A percentile compares a stretch with the other conserved stretches of the same genome.
These are phyloP conservation scores for Cherax quadricarinatus DNA, from an alignment of 1,140 invertebrate genomes.

Conservation along the genomic window DNA sequence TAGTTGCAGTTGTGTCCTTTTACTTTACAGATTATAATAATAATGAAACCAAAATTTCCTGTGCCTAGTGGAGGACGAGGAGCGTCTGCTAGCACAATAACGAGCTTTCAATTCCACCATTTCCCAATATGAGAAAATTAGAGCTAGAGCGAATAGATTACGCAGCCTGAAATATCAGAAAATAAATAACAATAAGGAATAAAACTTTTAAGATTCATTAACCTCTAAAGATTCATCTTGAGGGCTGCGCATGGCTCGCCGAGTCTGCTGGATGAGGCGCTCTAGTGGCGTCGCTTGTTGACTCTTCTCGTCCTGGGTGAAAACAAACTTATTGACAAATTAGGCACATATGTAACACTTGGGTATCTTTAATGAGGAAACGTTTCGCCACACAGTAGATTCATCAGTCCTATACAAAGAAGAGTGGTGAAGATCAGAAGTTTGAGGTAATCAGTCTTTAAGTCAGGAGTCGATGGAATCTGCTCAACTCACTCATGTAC, in stretches of 20 bases:
- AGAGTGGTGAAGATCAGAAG: too few relatives aligned
- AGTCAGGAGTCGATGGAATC: too few relatives aligned
- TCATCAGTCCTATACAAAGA: too few relatives aligned
- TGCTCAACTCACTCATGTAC: too few relatives aligned
- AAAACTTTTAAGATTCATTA: background rate
- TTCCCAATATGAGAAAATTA: background rate
- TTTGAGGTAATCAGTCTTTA: too few relatives aligned
- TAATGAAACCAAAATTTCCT: background rate
- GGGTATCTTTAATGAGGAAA: too few relatives aligned
- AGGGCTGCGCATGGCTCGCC: constrained; percentile 36
- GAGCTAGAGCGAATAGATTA: background rate
- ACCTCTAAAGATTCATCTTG: constrained; percentile 57
- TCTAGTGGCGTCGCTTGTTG: constrained; percentile 34
- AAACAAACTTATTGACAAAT: too few relatives aligned
- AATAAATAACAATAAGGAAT: background rate
- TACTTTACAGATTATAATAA: background rate
- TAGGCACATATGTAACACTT: too few relatives aligned
- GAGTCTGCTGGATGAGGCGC: constrained; percentile 43
- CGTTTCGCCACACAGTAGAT: too few relatives aligned
- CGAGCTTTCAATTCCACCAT: background rate
- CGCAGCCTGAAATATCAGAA: background rate
- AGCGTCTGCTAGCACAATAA: background rate
- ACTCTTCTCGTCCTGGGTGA: constrained; percentile 20
- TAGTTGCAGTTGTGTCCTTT: background rate
- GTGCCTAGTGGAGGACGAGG: background rate